These are phyloP conservation scores for Myotis lucifugus DNA, from an alignment of 2,113 vertebrate species.

Conservation along the genomic window DNA sequence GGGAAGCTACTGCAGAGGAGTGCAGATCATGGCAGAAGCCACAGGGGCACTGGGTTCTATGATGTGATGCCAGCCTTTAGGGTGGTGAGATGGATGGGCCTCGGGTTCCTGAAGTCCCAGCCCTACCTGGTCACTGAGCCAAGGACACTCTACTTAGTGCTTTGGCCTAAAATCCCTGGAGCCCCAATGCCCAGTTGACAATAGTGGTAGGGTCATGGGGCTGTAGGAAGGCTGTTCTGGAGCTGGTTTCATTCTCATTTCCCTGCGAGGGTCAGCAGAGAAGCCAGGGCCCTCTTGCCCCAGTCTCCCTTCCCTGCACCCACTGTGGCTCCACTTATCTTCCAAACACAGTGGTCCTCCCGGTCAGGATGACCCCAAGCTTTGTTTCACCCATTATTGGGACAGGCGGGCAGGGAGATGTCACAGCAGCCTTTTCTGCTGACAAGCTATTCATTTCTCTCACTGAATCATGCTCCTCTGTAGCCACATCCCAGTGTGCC, in stretches of 20 bases:
- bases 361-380: background rate
- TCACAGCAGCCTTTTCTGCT: background rate
- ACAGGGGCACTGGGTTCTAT: accelerated
- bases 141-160: background rate
- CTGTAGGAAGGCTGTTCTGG: background rate
- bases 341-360: background rate
- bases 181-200: too few species aligned
- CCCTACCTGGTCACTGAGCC: background rate
- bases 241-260: background rate
- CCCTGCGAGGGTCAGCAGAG: background rate
- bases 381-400: too few species aligned
- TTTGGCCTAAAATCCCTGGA: background rate
- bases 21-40: background rate
- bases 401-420: too few species aligned
- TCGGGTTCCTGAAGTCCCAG: background rate
- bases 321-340: background rate
- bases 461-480: background rate
- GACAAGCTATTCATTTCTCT: background rate
- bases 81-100: background rate
- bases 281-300: background rate
- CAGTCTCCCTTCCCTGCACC: accelerated
- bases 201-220: accelerated
- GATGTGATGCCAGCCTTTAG: too few species aligned
- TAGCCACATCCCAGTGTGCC: background rate
- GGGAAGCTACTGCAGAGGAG: too few species aligned